These are phyloP conservation scores for Zonitis immaculata DNA, from an alignment of 2,888 invertebrate species.

Conservation along the genomic window DNA sequence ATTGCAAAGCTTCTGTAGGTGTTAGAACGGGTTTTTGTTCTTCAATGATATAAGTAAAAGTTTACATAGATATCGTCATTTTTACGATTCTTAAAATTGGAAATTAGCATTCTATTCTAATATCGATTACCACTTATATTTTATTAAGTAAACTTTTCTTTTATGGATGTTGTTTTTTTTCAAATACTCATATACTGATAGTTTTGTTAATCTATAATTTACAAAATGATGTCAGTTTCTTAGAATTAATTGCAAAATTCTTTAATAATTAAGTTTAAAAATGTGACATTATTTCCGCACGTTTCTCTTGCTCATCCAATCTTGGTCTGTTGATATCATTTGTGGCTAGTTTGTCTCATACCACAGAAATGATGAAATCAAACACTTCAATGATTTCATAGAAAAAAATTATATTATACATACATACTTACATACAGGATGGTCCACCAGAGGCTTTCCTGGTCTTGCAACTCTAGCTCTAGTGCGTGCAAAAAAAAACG, in stretches of 20 bases:
- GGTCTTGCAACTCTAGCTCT: no score
- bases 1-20: not conserved
- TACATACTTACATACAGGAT: not conserved
- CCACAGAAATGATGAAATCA: not conserved
- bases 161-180: not conserved
- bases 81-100: not conserved
- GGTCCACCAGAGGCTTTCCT: no score
- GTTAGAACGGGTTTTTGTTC: not conserved
- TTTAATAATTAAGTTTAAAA: not conserved
- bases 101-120: not conserved
- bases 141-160: no score
- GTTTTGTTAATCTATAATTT: no score
- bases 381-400: not conserved
- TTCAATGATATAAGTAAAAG: not conserved
- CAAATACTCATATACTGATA: no score
- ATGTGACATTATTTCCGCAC: not conserved
- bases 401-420: not conserved
- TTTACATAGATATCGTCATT: not conserved
- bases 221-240: not conserved
- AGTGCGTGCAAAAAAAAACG: no score
- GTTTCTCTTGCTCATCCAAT: not conserved
- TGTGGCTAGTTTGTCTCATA: not conserved
- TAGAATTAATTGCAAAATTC: not conserved
- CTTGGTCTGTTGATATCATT: not conserved
- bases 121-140: not conserved